Base-by-base conservation (phyloP, 2,797 vertebrate species). In the Clarias platycephalus region DNA sequence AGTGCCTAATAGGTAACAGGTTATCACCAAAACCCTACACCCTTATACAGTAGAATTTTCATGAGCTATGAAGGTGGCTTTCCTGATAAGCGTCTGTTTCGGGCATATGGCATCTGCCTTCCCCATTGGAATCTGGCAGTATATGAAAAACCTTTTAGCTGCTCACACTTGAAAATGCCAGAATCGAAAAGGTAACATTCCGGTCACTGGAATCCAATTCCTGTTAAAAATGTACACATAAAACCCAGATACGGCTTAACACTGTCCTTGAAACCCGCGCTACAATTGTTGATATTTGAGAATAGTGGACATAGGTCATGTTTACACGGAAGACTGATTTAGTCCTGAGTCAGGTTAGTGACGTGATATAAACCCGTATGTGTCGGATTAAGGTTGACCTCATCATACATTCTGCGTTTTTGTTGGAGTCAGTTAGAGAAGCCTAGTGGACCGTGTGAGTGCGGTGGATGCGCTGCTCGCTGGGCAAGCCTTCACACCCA, bases 91-190 rank as follows among this genome's bases (percentile, higher is more conserved):
- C 31, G 77, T 72, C 84, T 64, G 86, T 78, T 40, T 85, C 80
- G 80, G 86, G 62, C 75, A 58, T 40, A 85, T 83, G 87, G 82
- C 88, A 89, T 86, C 85, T 90, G 88, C 87, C 81, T 76, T 84
- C 88, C 68, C 86, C 85, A 72, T 84, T 87, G 87, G 89, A 87
- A 88, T 86, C 88, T 91, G 87, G 87, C 84, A 82, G 22, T 72
- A 81, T 83, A 64, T 85, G 78, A 81, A 31, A 87, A 85, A 85
- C 84, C 70, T 88, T 84, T 82, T 88, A 85, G 86, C 37, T 86
- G 83, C 80, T 44, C 81, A 62, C 40, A 63, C 70, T 78, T 74
- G 64, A 71, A 83, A 88, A 83, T 88, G 85, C 85, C 85, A 89
- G 82, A 86, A 87, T 80, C 37, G 75, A 83, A 81, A 68, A 87